A percentile compares a stretch with the other conserved stretches of the same genome.
Evolutionary conservation across 2,113 vertebrate species (phyloP).

Genomic region (Podilymbus podiceps): DNA sequence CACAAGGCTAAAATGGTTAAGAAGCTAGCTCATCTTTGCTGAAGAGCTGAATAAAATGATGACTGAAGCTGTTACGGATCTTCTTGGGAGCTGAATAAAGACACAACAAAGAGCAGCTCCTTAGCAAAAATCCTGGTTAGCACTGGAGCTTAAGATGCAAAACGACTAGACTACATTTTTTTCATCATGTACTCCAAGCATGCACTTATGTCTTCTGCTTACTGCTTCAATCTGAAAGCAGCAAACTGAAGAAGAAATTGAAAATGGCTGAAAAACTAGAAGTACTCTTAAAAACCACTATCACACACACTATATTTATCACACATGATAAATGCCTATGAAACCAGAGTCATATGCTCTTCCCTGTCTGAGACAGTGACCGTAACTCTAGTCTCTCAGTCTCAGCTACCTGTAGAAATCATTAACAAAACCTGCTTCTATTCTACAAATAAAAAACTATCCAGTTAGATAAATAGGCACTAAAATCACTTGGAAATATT

Average conservation of each 20-base stretch:
- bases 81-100: background rate
- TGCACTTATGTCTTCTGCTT: background rate
- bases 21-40: background rate
- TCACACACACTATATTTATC: rapidly evolving
- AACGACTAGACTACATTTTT: background rate
- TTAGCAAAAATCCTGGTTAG: background rate
- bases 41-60: background rate
- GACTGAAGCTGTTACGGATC: background rate
- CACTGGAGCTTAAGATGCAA: background rate
- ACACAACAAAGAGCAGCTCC: background rate
- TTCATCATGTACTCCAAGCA: background rate
- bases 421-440: background rate
- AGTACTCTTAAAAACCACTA: background rate
- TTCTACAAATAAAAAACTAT: background rate
- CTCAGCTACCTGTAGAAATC: background rate
- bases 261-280: background rate
- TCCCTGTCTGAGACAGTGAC: background rate
- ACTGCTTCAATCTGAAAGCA: background rate
- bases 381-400: background rate
- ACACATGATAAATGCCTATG: background rate
- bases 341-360: background rate
- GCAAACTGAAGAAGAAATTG: background rate
- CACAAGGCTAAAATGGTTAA: background rate
- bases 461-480: background rate
- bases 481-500: background rate